Evolutionary conservation across 53 echinoderm and acorn worm species (phyloP), one percentile per base, ranked within the genome.

Genomic region (Paracentrotus lividus): DNA sequence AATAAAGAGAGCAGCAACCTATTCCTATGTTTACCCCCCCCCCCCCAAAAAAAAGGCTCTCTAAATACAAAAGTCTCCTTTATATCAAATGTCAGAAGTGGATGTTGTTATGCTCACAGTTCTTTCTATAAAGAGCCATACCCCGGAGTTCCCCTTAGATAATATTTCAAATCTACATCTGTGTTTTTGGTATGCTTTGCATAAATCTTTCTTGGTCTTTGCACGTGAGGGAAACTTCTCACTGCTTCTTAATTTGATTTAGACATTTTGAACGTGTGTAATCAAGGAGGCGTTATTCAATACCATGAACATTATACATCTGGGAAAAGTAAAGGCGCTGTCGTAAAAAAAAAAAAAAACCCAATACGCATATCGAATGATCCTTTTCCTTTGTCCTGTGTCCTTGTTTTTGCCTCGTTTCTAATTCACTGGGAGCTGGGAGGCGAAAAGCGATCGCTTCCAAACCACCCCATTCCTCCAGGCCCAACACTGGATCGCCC

Each of bases 221-320:
- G 43, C 42, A 77, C 5, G 66, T 34, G 26, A n/a, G 78, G 78
- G 47, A 45, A 78, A 47, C 47, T 29, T 55, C 86, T 86, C 86
- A 86, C 57, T 38, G 56, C 86, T 55, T 56, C 34, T 86, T 86
- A 55, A 86, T 86, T 86, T 86, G 54, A 86, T 86, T 86, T 56
- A 24, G 86, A 86, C 86, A 18, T 86, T 86, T 56, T 86, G 34
- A 20, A 53, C 56, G 56, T 54, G 57, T 54, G 53, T 86, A 86
- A 86, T 86, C 86, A 86, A 86, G 34, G 56, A 86, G 86, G 56
- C 23, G 86, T 86, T 86, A 86, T 86, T 86, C 86, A 36, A 86
- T 86, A 53, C 56, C 18, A 16, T 8, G 57, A 54, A 86, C 86
- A 86, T 86, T 86, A 86, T 86, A 86, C 86, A 86, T 57, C 86